Evolutionary conservation across 2,797 vertebrate genomes (phyloP).

Genomic region (Onychomys torridus): DNA sequence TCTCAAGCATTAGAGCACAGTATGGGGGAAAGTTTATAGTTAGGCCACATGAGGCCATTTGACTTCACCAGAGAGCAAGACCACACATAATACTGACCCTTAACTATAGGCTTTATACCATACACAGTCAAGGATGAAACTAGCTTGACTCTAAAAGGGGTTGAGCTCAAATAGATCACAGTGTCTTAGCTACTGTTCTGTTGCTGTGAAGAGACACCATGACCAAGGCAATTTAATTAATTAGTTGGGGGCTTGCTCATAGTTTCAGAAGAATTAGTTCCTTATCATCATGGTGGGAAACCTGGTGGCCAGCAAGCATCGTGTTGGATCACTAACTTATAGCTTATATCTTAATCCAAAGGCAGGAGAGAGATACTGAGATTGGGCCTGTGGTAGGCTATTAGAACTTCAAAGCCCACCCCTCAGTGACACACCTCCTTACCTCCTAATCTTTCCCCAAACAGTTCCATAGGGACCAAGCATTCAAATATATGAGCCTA

Average conservation of each 20-base stretch:
- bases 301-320: not conserved
- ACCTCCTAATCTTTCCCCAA: not conserved
- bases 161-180: not conserved
- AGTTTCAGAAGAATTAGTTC: not conserved
- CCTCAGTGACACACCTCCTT: not conserved
- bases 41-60: not conserved
- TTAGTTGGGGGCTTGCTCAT: not conserved
- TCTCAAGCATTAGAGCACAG: not conserved
- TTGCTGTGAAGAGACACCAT: not conserved
- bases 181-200: not conserved
- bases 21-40: not conserved
- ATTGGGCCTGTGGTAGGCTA: too few relatives aligned
- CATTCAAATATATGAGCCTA: not conserved
- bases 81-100: not conserved
- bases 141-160: not conserved
- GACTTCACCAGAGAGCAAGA: not conserved
- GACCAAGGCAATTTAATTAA: not conserved
- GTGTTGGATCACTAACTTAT: not conserved
- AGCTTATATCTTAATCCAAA: not conserved
- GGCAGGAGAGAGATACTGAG: not conserved
- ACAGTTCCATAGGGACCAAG: not conserved
- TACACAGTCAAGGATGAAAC: not conserved
- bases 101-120: not conserved
- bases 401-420: not conserved
- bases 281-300: not conserved